These are phyloP conservation scores for Spizaetus ornatus DNA, from an alignment of 2,113 vertebrate genomes.

Conservation along the genomic window DNA sequence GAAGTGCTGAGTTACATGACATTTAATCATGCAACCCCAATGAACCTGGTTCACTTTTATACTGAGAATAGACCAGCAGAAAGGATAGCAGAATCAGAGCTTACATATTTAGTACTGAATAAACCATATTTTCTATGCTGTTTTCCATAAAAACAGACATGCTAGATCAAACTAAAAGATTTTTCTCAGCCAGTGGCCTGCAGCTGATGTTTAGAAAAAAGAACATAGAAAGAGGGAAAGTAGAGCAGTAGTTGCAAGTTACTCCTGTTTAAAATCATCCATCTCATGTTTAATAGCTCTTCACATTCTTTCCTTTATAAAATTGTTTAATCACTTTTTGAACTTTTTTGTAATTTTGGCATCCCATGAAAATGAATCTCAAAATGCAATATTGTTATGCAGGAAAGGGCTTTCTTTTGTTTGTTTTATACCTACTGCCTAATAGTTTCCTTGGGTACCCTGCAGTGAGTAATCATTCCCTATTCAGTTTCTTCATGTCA, in stretches of 20 bases:
- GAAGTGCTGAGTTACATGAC: not conserved
- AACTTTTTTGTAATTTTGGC: not conserved
- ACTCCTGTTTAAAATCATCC: not conserved
- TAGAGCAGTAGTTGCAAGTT: not conserved
- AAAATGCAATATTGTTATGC: not conserved
- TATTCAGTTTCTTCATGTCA: conserved; percentile 52
- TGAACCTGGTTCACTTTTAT: not conserved
- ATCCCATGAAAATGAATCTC: not conserved
- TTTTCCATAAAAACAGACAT: conserved; percentile 48
- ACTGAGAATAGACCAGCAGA: not conserved
- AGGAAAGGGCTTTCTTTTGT: conserved; percentile 39
- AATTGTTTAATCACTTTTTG: not conserved
- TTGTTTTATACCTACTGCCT: conserved; percentile 60
- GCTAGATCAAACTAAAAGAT: conserved; percentile 28
- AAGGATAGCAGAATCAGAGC: not conserved
- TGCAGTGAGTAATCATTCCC: conserved; percentile 54
- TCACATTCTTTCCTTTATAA: not conserved
- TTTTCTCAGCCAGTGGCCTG: conserved; percentile 34
- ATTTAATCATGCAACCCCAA: not conserved
- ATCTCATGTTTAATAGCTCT: not conserved
- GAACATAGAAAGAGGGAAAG: not conserved
- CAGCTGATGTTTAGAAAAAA: conserved; percentile 6
- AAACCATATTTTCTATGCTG: not conserved
- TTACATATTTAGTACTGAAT: conserved; percentile 18
- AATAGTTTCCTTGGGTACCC: conserved; percentile 54